Percentiles rank a stretch among this genome's conserved stretches.
These are phyloP conservation scores for Podarcis muralis DNA, from an alignment of 2,113 vertebrate genomes.

Conservation along the genomic window DNA sequence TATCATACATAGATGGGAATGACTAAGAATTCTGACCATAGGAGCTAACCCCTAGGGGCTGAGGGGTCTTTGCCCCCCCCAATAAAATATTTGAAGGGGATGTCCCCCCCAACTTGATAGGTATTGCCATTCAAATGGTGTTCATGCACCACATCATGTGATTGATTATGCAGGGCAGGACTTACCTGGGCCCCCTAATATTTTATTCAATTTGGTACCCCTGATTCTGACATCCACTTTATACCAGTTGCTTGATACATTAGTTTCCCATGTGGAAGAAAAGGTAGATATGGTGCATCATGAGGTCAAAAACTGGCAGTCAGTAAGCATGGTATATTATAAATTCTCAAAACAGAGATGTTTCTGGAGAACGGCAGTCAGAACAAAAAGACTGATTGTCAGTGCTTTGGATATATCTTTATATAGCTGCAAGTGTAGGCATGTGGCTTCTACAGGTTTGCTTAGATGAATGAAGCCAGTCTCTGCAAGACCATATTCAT, in stretches of 20 bases:
- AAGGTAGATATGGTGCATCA: neutral
- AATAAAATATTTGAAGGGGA: too few relatives aligned
- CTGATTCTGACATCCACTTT: neutral
- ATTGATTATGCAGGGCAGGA: too few relatives aligned
- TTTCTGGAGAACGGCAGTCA: neutral
- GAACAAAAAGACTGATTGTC: neutral
- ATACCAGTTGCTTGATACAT: neutral
- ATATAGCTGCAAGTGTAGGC: neutral
- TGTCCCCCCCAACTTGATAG: too few relatives aligned
- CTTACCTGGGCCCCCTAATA: too few relatives aligned
- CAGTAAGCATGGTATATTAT: neutral
- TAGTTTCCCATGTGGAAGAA: neutral
- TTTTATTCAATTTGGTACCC: too few relatives aligned
- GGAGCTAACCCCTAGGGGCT: too few relatives aligned
- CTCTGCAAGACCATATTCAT: neutral
- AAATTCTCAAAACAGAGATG: neutral
- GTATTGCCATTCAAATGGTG: too few relatives aligned
- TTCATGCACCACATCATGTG: too few relatives aligned
- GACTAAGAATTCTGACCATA: neutral
- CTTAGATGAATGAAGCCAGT: neutral
- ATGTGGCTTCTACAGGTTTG: neutral
- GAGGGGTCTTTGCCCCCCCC: too few relatives aligned
- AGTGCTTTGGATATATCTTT: neutral
- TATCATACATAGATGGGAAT: neutral
- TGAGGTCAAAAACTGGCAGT: too few relatives aligned